Base-by-base conservation (phyloP, 2,888 invertebrate genomes). In the Agonopterix arenella region DNA sequence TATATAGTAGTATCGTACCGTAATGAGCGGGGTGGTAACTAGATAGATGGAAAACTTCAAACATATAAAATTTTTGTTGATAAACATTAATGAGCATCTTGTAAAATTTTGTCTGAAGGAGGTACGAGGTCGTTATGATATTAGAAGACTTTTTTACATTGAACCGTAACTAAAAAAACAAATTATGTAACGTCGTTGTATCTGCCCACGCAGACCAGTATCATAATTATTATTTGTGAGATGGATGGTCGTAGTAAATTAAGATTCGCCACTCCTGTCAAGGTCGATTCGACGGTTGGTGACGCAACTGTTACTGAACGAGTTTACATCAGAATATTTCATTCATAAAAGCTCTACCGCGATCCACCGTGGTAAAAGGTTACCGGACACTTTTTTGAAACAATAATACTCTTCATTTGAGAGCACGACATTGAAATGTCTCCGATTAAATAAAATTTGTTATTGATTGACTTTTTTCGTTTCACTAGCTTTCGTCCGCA, bases 261-360 rank as follows among this genome's bases (percentile, higher is more conserved):
- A 53, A 62, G 60, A 63, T 66, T 65, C 58, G 63, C 69, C 62
- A 61, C 60, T 75, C 70, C 76, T 72, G 71, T 65, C 80, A 84
- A 85, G 85, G 85, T 78, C 81, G 70, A 62, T 61, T 50, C 52
- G n/a, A n/a, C 11, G 8, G 11, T 57, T 67, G 63, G 61, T 80
- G 79, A 82, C 78, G 85, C 76, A 84, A 84, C 64, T 60, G 68
- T 65, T 60, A 68, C 61, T 65, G 64, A 75, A 81, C 85, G 72
- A 70, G 83, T 82, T 84, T 64, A 64, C 66, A 69, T 66, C 64
- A 72, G 61, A 60, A 55, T 61, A 64, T 66, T 74, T 77, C 81
- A 80, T 82, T 80, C 78, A 81, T 79, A 76, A 80, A 73, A 67
- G 64, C 62, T 62, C 57, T 49, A 51, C 55, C 58, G 60, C 4